Conservation (phyloP, 2,888 invertebrate species). For the Uropetala carovei region DNA sequence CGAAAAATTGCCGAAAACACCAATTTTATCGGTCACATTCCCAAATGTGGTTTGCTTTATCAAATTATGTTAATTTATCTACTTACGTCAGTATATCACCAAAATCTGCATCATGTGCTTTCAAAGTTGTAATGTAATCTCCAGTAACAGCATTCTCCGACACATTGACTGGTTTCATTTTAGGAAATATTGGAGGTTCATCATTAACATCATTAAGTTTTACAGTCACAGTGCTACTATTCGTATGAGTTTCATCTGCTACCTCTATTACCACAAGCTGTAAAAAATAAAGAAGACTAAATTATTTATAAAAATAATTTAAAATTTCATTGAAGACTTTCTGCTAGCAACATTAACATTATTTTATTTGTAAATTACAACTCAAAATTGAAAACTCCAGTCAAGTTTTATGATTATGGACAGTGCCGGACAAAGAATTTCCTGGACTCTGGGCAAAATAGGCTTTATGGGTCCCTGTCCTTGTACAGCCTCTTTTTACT, state of each 20-base stretch:
- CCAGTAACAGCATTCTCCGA: slow-evolving; percentile 77
- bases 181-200: slow-evolving; percentile 81
- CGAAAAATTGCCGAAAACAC: too few species aligned
- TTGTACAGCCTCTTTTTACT: too few species aligned
- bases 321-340: too few species aligned
- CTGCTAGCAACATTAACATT: too few species aligned
- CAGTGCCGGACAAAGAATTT: too few species aligned
- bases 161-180: slow-evolving; percentile 72
- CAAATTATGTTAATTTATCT: not conserved
- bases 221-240: slow-evolving; percentile 75
- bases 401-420: too few species aligned
- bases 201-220: slow-evolving; percentile 83
- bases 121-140: slow-evolving; percentile 76
- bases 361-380: too few species aligned
- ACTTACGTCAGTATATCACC: slow-evolving; percentile 79
- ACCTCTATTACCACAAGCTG: slow-evolving; percentile 73
- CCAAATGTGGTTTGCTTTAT: too few species aligned
- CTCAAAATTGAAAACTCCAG: too few species aligned
- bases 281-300: slow-evolving; percentile 62
- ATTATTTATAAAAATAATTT: not conserved
- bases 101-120: slow-evolving; percentile 79
- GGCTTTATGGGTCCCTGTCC: too few species aligned
- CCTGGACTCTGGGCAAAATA: too few species aligned
- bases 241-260: slow-evolving; percentile 68
- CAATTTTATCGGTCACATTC: too few species aligned